phyloP scores from a whole-genome alignment of 2,113 vertebrate genomes.

The Colossoma macropomum region DNA sequence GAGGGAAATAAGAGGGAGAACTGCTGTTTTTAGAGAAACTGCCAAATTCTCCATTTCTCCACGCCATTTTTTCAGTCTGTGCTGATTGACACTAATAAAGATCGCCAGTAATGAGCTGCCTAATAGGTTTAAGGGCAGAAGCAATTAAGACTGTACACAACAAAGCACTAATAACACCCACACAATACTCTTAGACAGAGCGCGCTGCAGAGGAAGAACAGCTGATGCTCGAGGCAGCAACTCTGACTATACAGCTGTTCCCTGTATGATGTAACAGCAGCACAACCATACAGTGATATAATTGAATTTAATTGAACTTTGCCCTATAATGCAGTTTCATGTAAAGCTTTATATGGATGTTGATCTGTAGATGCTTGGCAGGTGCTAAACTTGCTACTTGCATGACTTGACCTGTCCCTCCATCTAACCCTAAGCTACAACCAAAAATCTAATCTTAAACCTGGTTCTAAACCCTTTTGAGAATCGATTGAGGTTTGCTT shows the following conservation, averaged over 20 bases:
- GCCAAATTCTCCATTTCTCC: not conserved
- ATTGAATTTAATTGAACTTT: too few relatives aligned
- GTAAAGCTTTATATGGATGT: not conserved
- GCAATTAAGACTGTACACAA: slow-evolving; percentile 39
- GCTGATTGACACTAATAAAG: slow-evolving; percentile 49
- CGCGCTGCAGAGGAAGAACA: not conserved
- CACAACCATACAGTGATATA: not conserved
- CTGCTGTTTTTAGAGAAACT: not conserved
- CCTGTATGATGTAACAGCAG: not conserved
- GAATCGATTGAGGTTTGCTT: too few relatives aligned
- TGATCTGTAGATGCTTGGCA: not conserved
- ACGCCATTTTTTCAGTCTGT: not conserved
- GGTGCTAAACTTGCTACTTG: not conserved
- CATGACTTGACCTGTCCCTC: not conserved
- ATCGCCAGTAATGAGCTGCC: slow-evolving; percentile 42
- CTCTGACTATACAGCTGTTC: not conserved
- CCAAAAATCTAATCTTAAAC: too few relatives aligned
- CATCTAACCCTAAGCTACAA: too few relatives aligned
- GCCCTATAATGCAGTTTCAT: not conserved
- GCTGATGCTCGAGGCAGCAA: not conserved
- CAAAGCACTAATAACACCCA: slow-evolving; percentile 18
- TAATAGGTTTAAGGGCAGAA: slow-evolving; percentile 43
- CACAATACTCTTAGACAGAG: not conserved
- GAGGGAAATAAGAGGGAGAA: not conserved
- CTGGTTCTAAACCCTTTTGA: too few relatives aligned